These are phyloP conservation scores for Engraulis encrasicolus DNA, from an alignment of 2,113 vertebrate genomes.

Conservation along the genomic window DNA sequence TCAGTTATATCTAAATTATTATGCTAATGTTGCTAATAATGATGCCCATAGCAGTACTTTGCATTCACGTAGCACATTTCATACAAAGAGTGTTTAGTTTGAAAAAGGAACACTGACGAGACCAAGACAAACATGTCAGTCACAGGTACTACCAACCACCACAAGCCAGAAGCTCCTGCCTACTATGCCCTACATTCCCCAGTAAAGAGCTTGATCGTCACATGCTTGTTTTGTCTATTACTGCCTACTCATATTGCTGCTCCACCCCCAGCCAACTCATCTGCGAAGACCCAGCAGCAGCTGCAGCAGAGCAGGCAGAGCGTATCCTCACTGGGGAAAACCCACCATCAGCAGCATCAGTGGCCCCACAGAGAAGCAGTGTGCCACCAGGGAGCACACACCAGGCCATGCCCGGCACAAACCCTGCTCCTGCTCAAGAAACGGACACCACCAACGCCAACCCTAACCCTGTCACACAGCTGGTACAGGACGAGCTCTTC, in stretches of 20 bases:
- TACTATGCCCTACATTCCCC: too few species aligned
- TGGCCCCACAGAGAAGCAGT: conserved; percentile 4
- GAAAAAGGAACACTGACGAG: too few species aligned
- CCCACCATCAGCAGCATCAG: conserved; percentile 36
- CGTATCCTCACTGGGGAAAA: conserved; percentile 35
- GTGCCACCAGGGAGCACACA: conserved; percentile 12
- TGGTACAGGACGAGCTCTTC: conserved; percentile 89
- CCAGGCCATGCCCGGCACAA: conserved; percentile 38
- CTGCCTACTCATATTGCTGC: background rate
- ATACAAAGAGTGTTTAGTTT: too few species aligned
- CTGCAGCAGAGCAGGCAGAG: conserved; percentile 25
- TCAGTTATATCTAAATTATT: too few species aligned
- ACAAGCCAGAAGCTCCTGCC: too few species aligned
- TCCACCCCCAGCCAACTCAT: conserved; percentile 26
- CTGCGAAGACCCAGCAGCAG: conserved; percentile 19
- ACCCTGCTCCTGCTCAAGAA: conserved; percentile 46
- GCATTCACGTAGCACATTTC: too few species aligned
- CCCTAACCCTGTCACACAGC: conserved; percentile 73
- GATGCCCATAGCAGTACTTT: too few species aligned
- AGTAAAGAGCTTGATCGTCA: too few species aligned
- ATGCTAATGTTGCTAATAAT: too few species aligned
- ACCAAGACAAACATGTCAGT: too few species aligned
- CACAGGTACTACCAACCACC: too few species aligned
- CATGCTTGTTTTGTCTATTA: too few species aligned
- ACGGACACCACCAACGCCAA: conserved; percentile 28